Conservation (phyloP, 2,888 invertebrate species). For the Mycalesis mineus region DNA sequence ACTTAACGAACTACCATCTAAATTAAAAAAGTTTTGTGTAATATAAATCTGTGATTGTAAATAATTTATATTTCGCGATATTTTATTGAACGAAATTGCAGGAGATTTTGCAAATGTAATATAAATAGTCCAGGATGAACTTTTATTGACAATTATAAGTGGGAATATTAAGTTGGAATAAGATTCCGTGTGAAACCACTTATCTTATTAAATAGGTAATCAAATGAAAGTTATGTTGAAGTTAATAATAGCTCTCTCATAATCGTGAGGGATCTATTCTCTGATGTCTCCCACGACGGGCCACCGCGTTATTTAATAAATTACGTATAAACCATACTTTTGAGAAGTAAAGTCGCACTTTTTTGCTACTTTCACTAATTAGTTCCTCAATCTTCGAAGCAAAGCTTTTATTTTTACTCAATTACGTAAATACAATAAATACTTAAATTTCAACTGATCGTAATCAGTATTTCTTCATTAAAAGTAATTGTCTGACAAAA, state of each 20-base stretch:
- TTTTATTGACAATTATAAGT: constrained; percentile 10
- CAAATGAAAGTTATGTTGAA: constrained; percentile 62
- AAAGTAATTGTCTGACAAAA: neutral
- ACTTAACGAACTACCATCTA: no score
- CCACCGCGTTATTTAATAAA: constrained; percentile 59
- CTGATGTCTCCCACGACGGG: constrained; percentile 66
- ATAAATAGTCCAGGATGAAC: neutral
- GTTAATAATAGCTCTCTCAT: constrained; percentile 52
- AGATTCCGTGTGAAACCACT: constrained; percentile 40
- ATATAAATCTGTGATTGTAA: neutral
- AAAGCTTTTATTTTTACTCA: no score
- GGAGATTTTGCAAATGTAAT: neutral
- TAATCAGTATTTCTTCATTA: neutral
- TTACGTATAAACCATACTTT: constrained; percentile 42
- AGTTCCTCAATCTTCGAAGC: neutral
- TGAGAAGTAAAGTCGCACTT: constrained; percentile 34
- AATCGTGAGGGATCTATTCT: constrained; percentile 55
- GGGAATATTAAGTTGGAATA: constrained; percentile 5
- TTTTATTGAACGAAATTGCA: no score
- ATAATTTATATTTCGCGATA: no score
- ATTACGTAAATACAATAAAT: no score
- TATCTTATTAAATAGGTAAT: constrained; percentile 37
- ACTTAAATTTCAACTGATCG: no score
- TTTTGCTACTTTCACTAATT: constrained; percentile 37
- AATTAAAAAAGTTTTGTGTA: neutral